Evolutionary conservation across 2,797 vertebrate species (phyloP).

Genomic region (Poeciliopsis paucimaculata): DNA sequence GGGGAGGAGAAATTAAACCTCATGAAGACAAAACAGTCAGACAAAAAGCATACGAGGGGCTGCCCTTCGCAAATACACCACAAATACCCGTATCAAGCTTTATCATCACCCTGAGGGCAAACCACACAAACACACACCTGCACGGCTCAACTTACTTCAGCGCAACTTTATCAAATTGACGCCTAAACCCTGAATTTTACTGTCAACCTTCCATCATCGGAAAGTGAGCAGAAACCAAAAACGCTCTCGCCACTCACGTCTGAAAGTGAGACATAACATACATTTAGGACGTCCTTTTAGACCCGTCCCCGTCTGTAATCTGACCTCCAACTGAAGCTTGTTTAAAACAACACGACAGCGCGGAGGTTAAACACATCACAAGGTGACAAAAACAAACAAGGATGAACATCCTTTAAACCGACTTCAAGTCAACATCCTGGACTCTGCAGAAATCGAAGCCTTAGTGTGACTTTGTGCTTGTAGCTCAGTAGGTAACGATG

Average conservation of each 20-base stretch:
- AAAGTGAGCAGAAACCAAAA: background rate
- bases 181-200: background rate
- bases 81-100: conserved; percentile 21
- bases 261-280: background rate
- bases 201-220: background rate
- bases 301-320: conserved; percentile 26
- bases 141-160: conserved; percentile 8
- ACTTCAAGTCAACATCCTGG: conserved; percentile 79
- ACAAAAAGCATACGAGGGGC: conserved; percentile 28
- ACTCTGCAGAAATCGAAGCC: conserved; percentile 30
- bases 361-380: conserved; percentile 42
- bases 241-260: background rate
- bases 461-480: conserved; percentile 24
- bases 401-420: conserved; percentile 80
- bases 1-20: background rate
- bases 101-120: conserved; percentile 5
- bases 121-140: background rate
- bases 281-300: conserved; percentile 7
- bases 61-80: conserved; percentile 45
- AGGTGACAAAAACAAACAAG: conserved; percentile 71
- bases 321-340: conserved; percentile 35
- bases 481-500: conserved; percentile 7
- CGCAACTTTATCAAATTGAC: background rate
- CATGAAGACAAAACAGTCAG: background rate
- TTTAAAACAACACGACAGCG: conserved; percentile 53